Percentiles rank a stretch among this genome's conserved stretches.
These are phyloP conservation scores for Germaria angustata DNA, from an alignment of 2,888 invertebrate species.

Conservation along the genomic window DNA sequence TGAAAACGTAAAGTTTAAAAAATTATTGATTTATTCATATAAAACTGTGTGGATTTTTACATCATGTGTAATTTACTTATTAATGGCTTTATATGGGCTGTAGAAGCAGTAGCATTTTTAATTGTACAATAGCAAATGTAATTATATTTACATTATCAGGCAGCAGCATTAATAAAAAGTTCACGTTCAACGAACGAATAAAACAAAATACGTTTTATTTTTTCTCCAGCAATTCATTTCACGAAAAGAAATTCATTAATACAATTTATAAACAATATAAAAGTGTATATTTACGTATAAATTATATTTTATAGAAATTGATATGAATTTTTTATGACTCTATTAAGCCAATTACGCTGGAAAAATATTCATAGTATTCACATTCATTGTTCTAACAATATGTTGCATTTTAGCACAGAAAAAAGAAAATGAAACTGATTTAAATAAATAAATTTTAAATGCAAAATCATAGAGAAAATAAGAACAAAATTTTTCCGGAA, in stretches of 20 bases:
- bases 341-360: constrained; percentile 56
- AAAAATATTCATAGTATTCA: constrained; percentile 44
- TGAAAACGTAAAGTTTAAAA: not conserved
- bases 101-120: too few relatives aligned
- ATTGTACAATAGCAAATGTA: constrained; percentile 8
- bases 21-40: constrained; percentile 25
- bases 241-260: constrained; percentile 50
- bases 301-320: constrained; percentile 17
- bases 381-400: not conserved
- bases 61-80: too few relatives aligned
- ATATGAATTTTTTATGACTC: constrained; percentile 47
- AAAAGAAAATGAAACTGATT: not conserved
- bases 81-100: too few relatives aligned
- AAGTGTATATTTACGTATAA: constrained; percentile 27
- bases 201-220: constrained; percentile 21
- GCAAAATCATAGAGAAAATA: not conserved
- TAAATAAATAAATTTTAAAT: not conserved
- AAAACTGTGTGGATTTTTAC: not conserved
- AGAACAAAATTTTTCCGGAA: not conserved
- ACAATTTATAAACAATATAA: constrained; percentile 39
- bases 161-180: constrained; percentile 38
- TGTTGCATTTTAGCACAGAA: not conserved
- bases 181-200: constrained; percentile 27
- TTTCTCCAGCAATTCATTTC: constrained; percentile 3
- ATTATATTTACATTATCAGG: constrained; percentile 42